Conservation (phyloP, 2,113 vertebrate genomes). For the Chamaetylas fuelleborni region DNA sequence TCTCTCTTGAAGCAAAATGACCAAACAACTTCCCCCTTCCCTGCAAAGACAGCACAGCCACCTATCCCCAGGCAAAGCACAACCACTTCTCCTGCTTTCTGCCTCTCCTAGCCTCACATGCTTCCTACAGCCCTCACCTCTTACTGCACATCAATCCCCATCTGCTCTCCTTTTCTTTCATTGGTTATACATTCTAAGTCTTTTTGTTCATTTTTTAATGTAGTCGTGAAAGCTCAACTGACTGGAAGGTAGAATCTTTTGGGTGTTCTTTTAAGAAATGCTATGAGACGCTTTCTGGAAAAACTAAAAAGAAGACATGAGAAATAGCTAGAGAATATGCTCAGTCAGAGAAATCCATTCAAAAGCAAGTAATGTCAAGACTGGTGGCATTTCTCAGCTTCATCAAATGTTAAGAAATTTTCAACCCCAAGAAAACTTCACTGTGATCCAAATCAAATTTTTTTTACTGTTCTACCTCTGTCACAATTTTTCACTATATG, state of each 20-base stretch:
- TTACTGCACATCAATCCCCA: not conserved
- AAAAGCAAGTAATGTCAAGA: not conserved
- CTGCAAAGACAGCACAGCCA: not conserved
- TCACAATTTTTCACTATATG: not conserved
- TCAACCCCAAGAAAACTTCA: not conserved
- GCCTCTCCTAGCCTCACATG: not conserved
- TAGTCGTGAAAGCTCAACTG: not conserved
- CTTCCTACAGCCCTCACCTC: not conserved
- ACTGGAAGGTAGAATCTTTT: not conserved
- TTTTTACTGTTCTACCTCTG: not conserved
- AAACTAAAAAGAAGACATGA: not conserved
- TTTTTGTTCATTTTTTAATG: slow-evolving; percentile 17
- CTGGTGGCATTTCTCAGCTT: not conserved
- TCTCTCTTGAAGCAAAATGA: not conserved
- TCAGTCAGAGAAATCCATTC: not conserved
- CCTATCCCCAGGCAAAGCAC: not conserved
- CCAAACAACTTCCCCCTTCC: not conserved
- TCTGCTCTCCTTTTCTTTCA: not conserved
- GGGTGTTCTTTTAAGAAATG: not conserved
- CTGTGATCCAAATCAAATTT: not conserved
- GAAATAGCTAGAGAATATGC: not conserved
- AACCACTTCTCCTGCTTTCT: not conserved
- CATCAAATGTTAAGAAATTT: not conserved
- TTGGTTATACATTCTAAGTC: not conserved
- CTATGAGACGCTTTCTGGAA: not conserved